phyloP scores from a whole-genome alignment of 2,113 vertebrate genomes.

The Emydocephalus ijimae region DNA sequence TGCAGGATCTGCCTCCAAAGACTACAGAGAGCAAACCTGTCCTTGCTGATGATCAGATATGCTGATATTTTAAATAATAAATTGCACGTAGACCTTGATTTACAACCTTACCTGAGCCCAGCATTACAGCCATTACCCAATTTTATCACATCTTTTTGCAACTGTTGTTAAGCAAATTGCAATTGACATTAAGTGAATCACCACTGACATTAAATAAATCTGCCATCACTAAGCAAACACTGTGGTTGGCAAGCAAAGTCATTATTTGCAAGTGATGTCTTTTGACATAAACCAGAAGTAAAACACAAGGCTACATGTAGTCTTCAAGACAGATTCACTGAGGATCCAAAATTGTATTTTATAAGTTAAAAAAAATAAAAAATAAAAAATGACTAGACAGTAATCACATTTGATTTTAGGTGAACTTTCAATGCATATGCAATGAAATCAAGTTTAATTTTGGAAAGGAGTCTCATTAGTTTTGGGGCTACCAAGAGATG shows the following conservation, averaged over 20 bases:
- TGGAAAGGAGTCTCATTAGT: neutral
- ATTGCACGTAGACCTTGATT: constrained; percentile 10
- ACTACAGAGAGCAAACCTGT: constrained; percentile 59
- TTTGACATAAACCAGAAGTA: no score
- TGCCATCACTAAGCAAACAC: no score
- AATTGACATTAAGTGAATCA: no score
- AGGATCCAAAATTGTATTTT: neutral
- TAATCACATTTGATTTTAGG: neutral
- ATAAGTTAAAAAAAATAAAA: neutral
- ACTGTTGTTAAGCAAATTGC: no score
- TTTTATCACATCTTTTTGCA: no score
- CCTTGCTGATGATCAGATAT: constrained; percentile 34
- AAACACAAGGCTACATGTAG: neutral
- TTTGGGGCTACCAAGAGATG: neutral
- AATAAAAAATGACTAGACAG: neutral
- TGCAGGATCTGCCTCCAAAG: constrained; percentile 51
- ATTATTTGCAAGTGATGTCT: no score
- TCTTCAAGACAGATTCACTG: neutral
- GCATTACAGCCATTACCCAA: no score
- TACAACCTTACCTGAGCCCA: no score
- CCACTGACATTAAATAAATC: no score
- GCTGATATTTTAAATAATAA: constrained; percentile 50
- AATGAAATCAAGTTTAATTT: neutral
- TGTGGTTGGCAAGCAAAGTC: no score
- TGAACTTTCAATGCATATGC: neutral